These are phyloP conservation scores for Lasioglossum vierecki DNA, from an alignment of 2,888 invertebrate genomes.

Conservation along the genomic window DNA sequence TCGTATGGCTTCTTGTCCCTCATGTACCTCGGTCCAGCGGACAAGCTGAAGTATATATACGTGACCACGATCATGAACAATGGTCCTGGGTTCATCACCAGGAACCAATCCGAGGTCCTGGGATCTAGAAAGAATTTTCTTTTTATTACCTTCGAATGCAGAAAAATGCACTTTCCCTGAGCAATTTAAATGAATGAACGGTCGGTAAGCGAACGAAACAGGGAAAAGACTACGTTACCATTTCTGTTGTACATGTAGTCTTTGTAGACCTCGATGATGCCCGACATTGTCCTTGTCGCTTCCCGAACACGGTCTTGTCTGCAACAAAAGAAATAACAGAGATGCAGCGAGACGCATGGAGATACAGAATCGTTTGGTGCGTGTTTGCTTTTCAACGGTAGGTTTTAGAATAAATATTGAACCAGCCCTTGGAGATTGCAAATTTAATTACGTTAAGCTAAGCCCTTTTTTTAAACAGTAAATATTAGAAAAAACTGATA, in stretches of 20 bases:
- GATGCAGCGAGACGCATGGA: not conserved
- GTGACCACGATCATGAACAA: constrained; percentile 87
- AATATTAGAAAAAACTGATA: too few species aligned
- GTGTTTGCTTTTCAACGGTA: too few species aligned
- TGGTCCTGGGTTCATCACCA: constrained; percentile 89
- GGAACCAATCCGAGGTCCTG: constrained; percentile 89
- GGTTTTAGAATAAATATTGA: too few species aligned
- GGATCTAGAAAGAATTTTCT: constrained; percentile 85
- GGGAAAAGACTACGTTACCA: constrained; percentile 68
- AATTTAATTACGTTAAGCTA: too few species aligned
- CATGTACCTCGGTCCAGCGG: constrained; percentile 95
- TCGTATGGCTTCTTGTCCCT: constrained; percentile 92
- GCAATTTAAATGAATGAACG: too few species aligned
- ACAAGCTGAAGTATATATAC: constrained; percentile 89
- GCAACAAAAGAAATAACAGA: not conserved
- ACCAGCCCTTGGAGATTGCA: too few species aligned
- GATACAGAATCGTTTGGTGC: not conserved
- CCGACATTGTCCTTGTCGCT: constrained; percentile 73
- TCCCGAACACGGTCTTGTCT: constrained; percentile 1
- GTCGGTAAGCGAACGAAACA: not conserved
- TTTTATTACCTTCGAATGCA: not conserved
- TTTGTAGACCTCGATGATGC: constrained; percentile 77
- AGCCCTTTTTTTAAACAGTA: too few species aligned
- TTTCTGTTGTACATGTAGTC: constrained; percentile 77
- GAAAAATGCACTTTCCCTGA: not conserved